These are phyloP conservation scores for Brachypterus glaber DNA, from an alignment of 2,888 invertebrate species.

Conservation along the genomic window DNA sequence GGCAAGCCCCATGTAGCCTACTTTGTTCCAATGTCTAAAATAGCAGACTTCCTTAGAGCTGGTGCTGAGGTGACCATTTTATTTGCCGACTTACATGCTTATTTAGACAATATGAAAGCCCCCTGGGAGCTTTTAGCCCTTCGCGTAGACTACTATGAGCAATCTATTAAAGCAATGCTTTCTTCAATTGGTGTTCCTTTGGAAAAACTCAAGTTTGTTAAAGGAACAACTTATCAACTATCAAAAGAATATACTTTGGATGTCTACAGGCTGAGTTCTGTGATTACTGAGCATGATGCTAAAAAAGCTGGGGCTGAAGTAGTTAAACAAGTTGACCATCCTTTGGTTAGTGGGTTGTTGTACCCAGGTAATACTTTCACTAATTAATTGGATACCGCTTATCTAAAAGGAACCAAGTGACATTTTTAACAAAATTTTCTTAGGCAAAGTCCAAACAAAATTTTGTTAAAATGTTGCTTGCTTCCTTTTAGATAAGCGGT, in stretches of 20 bases:
- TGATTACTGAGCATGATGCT: conserved; percentile 96
- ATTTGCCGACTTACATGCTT: conserved; percentile 97
- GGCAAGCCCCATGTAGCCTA: conserved; percentile 98
- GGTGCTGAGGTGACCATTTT: conserved; percentile 94
- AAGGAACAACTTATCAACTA: conserved; percentile 91
- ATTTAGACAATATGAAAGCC: conserved; percentile 98
- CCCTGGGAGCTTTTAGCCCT: conserved; percentile 90
- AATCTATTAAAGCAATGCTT: conserved; percentile 90
- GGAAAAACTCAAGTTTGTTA: conserved; percentile 89
- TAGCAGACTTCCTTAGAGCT: conserved; percentile 92
- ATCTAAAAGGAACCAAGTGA: no score
- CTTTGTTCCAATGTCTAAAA: conserved; percentile 97
- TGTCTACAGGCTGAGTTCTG: conserved; percentile 81
- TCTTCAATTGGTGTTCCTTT: conserved; percentile 85
- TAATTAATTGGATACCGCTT: not conserved
- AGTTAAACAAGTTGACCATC: conserved; percentile 96
- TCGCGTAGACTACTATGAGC: conserved; percentile 91
- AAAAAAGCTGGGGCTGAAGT: conserved; percentile 99
- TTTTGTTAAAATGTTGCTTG: not conserved
- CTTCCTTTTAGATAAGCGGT: no score
- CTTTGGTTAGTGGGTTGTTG: conserved; percentile 85
- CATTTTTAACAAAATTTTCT: no score
- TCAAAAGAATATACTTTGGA: conserved; percentile 89
- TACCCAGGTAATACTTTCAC: conserved; percentile 64
- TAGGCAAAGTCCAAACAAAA: not conserved